Conservation (phyloP, 2,113 vertebrate species). For the Agelaius tricolor region DNA sequence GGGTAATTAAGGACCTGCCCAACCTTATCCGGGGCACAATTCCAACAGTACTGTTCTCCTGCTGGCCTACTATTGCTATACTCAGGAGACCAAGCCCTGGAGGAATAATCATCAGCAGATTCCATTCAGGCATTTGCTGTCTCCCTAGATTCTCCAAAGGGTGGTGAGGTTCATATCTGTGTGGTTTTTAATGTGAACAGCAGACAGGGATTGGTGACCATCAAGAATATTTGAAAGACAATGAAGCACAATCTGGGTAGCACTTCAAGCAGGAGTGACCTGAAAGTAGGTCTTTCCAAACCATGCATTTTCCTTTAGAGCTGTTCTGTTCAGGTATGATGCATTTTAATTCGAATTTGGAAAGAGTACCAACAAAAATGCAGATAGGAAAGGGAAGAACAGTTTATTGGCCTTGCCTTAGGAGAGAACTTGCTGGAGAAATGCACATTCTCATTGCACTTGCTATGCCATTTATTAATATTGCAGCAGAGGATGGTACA, state of each 20-base stretch:
- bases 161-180: background rate
- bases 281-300: background rate
- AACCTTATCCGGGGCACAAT: background rate
- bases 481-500: background rate
- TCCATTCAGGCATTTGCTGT: background rate
- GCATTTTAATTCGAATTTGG: background rate
- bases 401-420: background rate
- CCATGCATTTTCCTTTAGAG: background rate
- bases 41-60: background rate
- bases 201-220: background rate
- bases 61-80: background rate
- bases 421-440: background rate
- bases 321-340: background rate
- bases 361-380: background rate
- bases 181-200: background rate
- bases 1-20: background rate
- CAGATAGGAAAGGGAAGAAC: background rate
- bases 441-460: background rate
- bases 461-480: constrained; percentile 20
- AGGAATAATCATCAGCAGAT: background rate
- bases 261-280: background rate
- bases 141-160: background rate
- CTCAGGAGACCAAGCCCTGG: background rate
- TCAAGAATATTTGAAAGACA: background rate
- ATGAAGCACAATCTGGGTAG: background rate